Evolutionary conservation across 2,113 vertebrate species (phyloP), one percentile per base, ranked within the genome.

Genomic region (Vulpes vulpes): DNA sequence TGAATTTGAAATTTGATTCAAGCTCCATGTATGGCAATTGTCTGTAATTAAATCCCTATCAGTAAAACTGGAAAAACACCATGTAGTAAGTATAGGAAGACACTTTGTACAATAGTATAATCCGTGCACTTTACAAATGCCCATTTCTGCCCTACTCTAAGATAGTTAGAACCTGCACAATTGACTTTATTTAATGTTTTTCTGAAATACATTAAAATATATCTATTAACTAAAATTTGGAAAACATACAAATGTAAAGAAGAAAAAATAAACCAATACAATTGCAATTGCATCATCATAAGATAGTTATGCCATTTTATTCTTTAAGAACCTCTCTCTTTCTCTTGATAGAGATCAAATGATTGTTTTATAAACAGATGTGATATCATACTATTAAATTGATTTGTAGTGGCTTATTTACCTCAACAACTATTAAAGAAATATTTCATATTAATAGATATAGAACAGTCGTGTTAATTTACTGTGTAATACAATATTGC

Each of bases 401-500:
- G 7, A 76, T 55, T 90, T 83, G 20, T 19, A 65, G 19, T 65
- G 62, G 43, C 65, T 74, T 65, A 76, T 76, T 90, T 83, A 90
- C 14, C 10, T 65, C 78, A 65, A 49, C 3, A 14, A n/a, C 10
- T 57, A 38, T 55, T n/a, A 81, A 25, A 27, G 1, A 64, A 62
- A 64, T 74, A 74, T 53, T 55, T 78, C 3, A 86, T 65, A 55
- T 83, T 16, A 53, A 62, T 53, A 53, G 23, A 64, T 53, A 62
- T 53, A 38, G 69, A 57, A 22, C 10, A 14, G 35, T 89, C n/a
- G 27, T 74, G 27, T 55, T 55, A 43, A 73, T 65, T 64, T 74
- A 74, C 32, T 89, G 43, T 74, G 20, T 55, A 64, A 43, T 2
- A 64, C 32, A 88, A 43, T 73, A 65, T 65, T 49, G 2, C 14